Base-by-base conservation (phyloP, 1,140 invertebrate species). In the Lepidurus couesii region DNA sequence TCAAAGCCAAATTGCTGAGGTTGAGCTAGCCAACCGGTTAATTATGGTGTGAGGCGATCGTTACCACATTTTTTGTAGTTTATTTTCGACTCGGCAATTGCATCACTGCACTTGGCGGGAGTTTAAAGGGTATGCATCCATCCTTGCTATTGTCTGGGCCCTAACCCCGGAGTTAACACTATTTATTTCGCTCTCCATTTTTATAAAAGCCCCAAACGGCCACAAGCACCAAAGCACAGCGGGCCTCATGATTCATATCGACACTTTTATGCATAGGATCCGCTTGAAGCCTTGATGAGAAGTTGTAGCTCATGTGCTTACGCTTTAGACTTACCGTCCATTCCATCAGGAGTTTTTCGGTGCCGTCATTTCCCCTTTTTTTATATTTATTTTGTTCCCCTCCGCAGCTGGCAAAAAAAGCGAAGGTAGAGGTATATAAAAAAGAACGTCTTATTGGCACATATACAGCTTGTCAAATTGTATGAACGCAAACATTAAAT, bases 161-260 rank as follows among this genome's bases (percentile, higher is more conserved):
- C 34, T 34, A 65, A 16, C 13, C 13, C 21, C 53, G 13, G 13
- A 21, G 53, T n/a, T 7, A 21, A 21, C 53, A 8, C 53, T 65
- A 65, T 65, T 65, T 65, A 65, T 65, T 65, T 65, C 21, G 13
- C 45, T 47, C 16, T 47, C 45, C 21, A n/a, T 65, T 65, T 65
- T 65, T 65, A 65, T 65, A 65, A 21, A 16, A 65, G 53, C 53
- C 53, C 4, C 53, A 65, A 65, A 65, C 53, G 8, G 53, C 53
- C 21, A 65, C 53, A 21, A 65, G 13, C 53, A 65, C 53, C 53
- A 65, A 16, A 65, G 21, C 53, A 65, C 53, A 65, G 53, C 53
- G 53, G 53, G 53, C 53, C 53, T 16, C 53, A 65, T 65, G 53
- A 65, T 65, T 65, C 53, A 65, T 65, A 65, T 65, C 53, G 53